Evolutionary conservation across 2,113 vertebrate genomes (phyloP), one percentile per base, ranked within the genome.

Genomic region (Brachypodius melanocephalos): DNA sequence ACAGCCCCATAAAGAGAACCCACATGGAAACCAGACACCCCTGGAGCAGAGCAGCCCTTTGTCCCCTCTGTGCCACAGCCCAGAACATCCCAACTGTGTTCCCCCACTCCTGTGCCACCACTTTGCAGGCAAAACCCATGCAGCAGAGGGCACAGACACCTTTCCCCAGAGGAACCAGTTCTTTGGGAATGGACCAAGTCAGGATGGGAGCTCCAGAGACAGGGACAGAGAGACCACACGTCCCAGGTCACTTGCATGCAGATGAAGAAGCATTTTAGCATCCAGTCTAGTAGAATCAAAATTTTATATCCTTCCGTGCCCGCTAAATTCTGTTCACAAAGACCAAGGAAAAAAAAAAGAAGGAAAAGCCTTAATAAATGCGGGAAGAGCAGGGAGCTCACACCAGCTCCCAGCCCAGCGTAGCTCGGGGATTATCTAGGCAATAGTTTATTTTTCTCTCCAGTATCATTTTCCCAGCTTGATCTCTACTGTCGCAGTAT

Each of bases 381-480:
- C 89, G 84, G 61, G 88, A 91, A 89, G 69, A 95, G 85, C 91
- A 71, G 80, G 68, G 93, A 71, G 79, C 84, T 79, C 65, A 17
- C 83, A 79, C 45, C 32, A 85, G 65, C 91, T 96, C 91, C 91
- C 90, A 87, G 93, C 84, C 88, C 86, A n/a, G 94, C 3, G 0
- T 54, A 79, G 88, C 88, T 96, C 93, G 52, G 66, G 76, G 95
- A 94, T 97, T 96, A 96, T 93, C 94, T 91, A 87, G 77, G 92
- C 96, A 95, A 95, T 93, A 92, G 96, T 96, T 96, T 95, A 94
- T 95, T 95, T 95, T 90, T 91, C 87, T 95, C 96, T 93, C 92
- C 95, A 94, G 96, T 95, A 96, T 97, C 93, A 97, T 97, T 97
- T 97, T 96, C 96, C 92, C 97, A 96, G 96, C 97, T 94, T 96